phyloP scores from a whole-genome alignment of 1,140 invertebrate genomes.

The Drosophila arawakana region DNA sequence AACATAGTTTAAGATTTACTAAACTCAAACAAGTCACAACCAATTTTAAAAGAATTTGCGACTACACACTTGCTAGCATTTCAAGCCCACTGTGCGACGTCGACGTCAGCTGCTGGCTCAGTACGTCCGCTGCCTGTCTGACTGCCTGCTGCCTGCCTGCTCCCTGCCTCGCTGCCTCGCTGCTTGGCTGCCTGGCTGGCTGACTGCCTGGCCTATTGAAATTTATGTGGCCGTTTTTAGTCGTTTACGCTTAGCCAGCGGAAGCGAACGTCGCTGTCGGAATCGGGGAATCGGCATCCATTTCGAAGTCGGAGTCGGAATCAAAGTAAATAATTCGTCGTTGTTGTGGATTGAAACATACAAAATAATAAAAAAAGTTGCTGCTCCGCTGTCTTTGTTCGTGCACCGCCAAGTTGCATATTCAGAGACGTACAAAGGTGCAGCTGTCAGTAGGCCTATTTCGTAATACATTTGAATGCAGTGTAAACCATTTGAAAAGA shows the following conservation, averaged over 20 bases:
- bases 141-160: constrained; percentile 14
- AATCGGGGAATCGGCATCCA: background rate
- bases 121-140: too few relatives aligned
- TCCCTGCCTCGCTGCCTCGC: constrained; percentile 10
- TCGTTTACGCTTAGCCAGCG: constrained; percentile 81
- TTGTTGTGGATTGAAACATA: constrained; percentile 16
- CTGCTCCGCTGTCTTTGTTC: constrained; percentile 12
- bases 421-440: constrained; percentile 11
- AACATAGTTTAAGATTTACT: too few relatives aligned
- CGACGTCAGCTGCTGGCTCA: constrained; percentile 42
- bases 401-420: constrained; percentile 12
- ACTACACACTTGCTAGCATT: background rate
- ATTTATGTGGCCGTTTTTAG: constrained; percentile 81
- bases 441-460: constrained; percentile 8
- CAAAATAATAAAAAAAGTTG: constrained; percentile 1
- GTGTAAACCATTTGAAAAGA: constrained; percentile 10
- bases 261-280: constrained; percentile 68
- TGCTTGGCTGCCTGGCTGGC: constrained; percentile 32
- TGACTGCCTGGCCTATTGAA: constrained; percentile 74
- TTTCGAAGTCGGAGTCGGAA: constrained; percentile 11
- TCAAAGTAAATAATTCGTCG: constrained; percentile 20
- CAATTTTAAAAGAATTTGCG: background rate
- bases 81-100: constrained; percentile 31
- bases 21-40: too few relatives aligned
- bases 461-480: constrained; percentile 22